These are phyloP conservation scores for Porites lobata DNA, from an alignment of 92 coral and sea anemone genomes.

Conservation along the genomic window DNA sequence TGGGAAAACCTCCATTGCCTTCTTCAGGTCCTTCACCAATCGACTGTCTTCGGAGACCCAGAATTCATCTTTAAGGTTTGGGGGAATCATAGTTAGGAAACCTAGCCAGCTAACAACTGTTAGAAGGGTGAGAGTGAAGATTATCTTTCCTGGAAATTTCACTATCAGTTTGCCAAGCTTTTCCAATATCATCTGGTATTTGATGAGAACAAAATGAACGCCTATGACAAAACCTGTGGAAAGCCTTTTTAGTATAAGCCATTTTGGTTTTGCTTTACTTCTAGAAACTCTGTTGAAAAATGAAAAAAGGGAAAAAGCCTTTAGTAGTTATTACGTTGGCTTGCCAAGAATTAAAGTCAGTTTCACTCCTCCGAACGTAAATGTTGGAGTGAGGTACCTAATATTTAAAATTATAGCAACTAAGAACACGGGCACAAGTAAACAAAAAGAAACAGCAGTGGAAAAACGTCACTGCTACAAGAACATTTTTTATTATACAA, in stretches of 20 bases:
- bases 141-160: constrained; percentile 25
- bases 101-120: constrained; percentile 57
- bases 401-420: too few species aligned
- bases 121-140: constrained; percentile 1
- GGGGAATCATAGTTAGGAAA: constrained; percentile 30
- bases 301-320: too few species aligned
- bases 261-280: neutral
- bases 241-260: neutral
- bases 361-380: too few species aligned
- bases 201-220: constrained; percentile 30
- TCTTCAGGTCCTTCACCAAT: constrained; percentile 25
- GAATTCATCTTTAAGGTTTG: constrained; percentile 20
- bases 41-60: constrained; percentile 35
- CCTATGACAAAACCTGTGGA: constrained; percentile 7
- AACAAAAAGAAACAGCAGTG: too few species aligned
- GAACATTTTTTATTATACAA: too few species aligned
- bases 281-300: constrained; percentile 18
- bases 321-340: too few species aligned
- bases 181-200: constrained; percentile 35
- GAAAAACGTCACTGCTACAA: too few species aligned
- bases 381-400: too few species aligned
- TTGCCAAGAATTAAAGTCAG: too few species aligned
- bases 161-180: constrained; percentile 1
- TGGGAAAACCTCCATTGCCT: constrained; percentile 26
- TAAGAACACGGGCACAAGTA: too few species aligned